phyloP scores from a whole-genome alignment of 2,113 vertebrate species.

The Pomatorhinus ruficollis region DNA sequence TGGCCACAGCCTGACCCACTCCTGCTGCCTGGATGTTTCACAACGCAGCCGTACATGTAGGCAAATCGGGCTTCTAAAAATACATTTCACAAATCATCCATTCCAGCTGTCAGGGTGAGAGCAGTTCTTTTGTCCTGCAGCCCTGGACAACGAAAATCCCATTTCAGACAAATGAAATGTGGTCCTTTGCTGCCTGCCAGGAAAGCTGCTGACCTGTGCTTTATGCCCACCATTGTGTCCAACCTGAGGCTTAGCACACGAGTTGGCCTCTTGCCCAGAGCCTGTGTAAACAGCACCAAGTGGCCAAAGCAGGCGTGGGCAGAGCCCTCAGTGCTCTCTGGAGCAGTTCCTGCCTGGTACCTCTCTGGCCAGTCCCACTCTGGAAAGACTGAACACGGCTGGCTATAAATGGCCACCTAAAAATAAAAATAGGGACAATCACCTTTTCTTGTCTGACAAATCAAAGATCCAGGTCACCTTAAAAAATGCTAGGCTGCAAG shows the following conservation, averaged over 20 bases:
- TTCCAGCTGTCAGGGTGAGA: conserved; percentile 61
- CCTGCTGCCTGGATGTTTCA: neutral
- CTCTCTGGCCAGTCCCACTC: neutral
- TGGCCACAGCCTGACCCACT: neutral
- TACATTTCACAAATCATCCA: conserved; percentile 53
- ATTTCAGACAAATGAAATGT: conserved; percentile 37
- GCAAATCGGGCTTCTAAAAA: conserved; percentile 55
- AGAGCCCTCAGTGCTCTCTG: neutral
- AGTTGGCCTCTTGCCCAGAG: conserved; percentile 23
- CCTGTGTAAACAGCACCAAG: conserved; percentile 17
- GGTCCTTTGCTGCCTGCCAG: conserved; percentile 16
- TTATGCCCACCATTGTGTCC: neutral
- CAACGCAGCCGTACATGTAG: neutral
- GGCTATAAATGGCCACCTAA: neutral
- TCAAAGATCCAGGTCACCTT: neutral
- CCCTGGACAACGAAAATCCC: conserved; percentile 19
- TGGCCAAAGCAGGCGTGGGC: neutral
- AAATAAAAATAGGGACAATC: conserved; percentile 21
- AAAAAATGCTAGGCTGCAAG: conserved; percentile 2
- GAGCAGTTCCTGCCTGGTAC: neutral
- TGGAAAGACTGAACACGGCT: neutral
- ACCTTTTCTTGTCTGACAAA: neutral
- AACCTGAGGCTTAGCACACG: conserved; percentile 16
- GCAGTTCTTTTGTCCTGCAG: conserved; percentile 54
- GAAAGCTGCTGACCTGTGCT: conserved; percentile 61